phyloP scores from a whole-genome alignment of 2,113 vertebrate genomes.

The Aphyosemion australe region DNA sequence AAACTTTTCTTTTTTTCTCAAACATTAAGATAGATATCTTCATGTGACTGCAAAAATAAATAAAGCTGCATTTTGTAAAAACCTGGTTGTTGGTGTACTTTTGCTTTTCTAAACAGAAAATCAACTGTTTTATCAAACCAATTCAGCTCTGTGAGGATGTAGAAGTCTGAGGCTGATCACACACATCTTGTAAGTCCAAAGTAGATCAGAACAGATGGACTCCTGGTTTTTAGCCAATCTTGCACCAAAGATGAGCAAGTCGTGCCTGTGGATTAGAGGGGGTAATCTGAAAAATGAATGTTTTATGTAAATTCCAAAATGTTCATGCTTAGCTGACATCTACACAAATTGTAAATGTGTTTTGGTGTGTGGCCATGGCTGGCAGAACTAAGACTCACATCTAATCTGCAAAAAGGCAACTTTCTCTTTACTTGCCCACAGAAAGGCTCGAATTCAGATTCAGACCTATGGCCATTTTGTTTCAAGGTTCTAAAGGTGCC shows the following conservation, averaged over 20 bases:
- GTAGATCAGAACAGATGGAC: slow-evolving; percentile 45
- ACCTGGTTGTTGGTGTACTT: too few species aligned
- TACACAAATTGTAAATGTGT: slow-evolving; percentile 51
- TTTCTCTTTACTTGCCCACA: too few species aligned
- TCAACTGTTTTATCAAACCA: background rate
- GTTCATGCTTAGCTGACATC: slow-evolving; percentile 26
- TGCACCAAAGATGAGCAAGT: slow-evolving; percentile 43
- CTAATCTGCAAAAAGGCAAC: too few species aligned
- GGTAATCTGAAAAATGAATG: slow-evolving; percentile 70
- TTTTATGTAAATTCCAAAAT: slow-evolving; percentile 58
- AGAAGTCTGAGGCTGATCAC: slow-evolving; percentile 1
- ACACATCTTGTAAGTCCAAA: slow-evolving; percentile 46
- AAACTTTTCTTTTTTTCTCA: too few species aligned
- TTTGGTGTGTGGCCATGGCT: slow-evolving; percentile 59
- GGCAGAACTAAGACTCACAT: background rate
- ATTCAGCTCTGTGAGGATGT: background rate
- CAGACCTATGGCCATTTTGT: too few species aligned
- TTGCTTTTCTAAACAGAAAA: too few species aligned
- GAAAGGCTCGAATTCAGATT: too few species aligned
- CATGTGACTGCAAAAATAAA: too few species aligned
- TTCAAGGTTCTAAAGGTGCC: too few species aligned
- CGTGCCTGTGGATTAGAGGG: slow-evolving; percentile 66
- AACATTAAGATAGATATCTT: too few species aligned
- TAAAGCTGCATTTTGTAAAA: too few species aligned
- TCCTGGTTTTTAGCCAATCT: slow-evolving; percentile 51